These are phyloP conservation scores for Arge pagana DNA, from an alignment of 2,888 invertebrate genomes.

Conservation along the genomic window DNA sequence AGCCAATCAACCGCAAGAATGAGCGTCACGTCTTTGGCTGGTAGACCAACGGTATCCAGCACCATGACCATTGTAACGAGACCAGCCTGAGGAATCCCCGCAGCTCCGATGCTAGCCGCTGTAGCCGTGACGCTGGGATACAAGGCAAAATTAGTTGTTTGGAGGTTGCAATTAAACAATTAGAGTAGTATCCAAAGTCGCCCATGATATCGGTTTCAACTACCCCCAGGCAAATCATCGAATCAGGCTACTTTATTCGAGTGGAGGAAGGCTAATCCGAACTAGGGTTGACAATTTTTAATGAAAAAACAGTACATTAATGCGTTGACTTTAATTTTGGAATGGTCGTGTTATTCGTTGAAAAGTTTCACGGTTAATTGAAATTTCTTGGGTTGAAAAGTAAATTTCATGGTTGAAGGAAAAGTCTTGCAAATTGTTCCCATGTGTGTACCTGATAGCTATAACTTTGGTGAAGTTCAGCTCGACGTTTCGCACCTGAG, in stretches of 20 bases:
- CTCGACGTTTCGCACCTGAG: conserved; percentile 81
- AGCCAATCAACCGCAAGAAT: conserved; percentile 93
- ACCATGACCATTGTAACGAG: conserved; percentile 97
- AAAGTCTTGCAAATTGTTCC: neutral
- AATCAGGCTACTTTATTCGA: too few relatives aligned
- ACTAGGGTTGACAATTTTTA: too few relatives aligned
- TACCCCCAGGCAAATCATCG: too few relatives aligned
- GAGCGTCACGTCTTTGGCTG: conserved; percentile 85
- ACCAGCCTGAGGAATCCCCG: conserved; percentile 95
- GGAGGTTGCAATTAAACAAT: neutral
- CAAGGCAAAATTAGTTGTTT: conserved; percentile 10
- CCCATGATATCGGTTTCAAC: too few relatives aligned
- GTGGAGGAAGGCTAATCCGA: too few relatives aligned
- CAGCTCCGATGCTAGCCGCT: conserved; percentile 95
- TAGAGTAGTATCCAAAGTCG: too few relatives aligned
- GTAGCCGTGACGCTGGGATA: conserved; percentile 90
- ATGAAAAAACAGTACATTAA: too few relatives aligned
- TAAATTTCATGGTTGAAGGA: too few relatives aligned
- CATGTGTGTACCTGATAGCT: conserved; percentile 78
- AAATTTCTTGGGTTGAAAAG: too few relatives aligned
- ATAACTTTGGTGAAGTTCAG: conserved; percentile 88
- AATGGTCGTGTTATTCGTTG: neutral
- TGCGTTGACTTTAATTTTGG: too few relatives aligned
- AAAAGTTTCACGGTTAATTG: neutral
- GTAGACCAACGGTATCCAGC: conserved; percentile 85